Percentiles rank a stretch among this genome's conserved stretches.
phyloP scores from a whole-genome alignment of 1,140 invertebrate species.

The Orussus abietinus region DNA sequence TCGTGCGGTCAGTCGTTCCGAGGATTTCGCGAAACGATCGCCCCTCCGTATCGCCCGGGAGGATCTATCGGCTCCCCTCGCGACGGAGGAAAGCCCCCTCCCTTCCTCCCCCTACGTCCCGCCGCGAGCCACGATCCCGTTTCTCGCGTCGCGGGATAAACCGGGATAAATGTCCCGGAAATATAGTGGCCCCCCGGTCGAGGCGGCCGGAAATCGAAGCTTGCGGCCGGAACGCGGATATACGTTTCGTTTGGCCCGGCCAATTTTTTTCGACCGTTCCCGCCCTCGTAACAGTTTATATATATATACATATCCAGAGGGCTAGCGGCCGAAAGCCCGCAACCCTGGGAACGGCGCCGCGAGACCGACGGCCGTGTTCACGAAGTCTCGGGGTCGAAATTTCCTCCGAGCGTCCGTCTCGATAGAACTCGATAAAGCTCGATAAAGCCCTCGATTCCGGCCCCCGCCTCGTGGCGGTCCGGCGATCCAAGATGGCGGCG shows the following conservation, averaged over 20 bases:
- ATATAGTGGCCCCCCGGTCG: constrained; percentile 49
- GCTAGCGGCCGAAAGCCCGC: too few relatives aligned
- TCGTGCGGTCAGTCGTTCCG: not conserved
- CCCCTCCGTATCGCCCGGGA: constrained; percentile 12
- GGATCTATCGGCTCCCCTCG: not conserved
- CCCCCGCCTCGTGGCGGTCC: too few relatives aligned
- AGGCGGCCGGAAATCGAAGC: constrained; percentile 57
- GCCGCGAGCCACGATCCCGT: constrained; percentile 31
- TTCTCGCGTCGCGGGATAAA: constrained; percentile 46
- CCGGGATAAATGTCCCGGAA: constrained; percentile 57
- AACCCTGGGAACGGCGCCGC: too few relatives aligned
- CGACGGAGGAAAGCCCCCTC: constrained; percentile 3
- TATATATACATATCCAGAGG: constrained; percentile 52
- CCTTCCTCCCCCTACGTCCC: constrained; percentile 7
- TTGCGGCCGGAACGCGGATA: constrained; percentile 56
- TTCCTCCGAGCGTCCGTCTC: too few relatives aligned
- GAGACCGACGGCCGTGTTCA: too few relatives aligned
- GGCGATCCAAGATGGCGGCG: too few relatives aligned
- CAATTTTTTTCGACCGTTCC: constrained; percentile 37
- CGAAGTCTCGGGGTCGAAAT: too few relatives aligned
- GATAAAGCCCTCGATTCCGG: too few relatives aligned
- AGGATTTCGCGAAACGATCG: constrained; percentile 20
- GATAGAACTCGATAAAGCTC: too few relatives aligned
- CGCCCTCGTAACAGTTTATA: constrained; percentile 39
- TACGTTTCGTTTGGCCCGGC: constrained; percentile 47